A percentile compares a stretch with the other conserved stretches of the same genome.
Conservation (phyloP, 2,113 vertebrate genomes). For the Tachuris rubrigastra region DNA sequence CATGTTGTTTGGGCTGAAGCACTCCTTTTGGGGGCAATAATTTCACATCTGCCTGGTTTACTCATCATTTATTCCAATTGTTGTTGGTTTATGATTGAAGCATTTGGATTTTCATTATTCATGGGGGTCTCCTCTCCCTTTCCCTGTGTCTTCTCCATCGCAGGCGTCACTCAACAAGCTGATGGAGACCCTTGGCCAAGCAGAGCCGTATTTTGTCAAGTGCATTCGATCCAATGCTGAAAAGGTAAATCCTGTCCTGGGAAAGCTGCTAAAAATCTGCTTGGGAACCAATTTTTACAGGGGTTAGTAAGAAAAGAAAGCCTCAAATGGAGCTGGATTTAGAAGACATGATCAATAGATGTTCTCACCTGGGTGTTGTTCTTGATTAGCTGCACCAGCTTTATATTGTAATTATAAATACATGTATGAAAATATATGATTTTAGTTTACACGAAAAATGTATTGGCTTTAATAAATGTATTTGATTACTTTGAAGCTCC, state of each 20-base stretch:
- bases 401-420: not conserved
- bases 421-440: not conserved
- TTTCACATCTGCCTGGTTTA: not conserved
- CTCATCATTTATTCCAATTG: not conserved
- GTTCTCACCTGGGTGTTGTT: not conserved
- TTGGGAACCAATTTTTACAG: not conserved
- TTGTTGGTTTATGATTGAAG: not conserved
- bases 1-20: not conserved
- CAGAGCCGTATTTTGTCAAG: conserved; percentile 98
- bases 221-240: conserved; percentile 98
- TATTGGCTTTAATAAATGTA: not conserved
- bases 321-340: not conserved
- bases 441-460: not conserved
- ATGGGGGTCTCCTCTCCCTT: not conserved
- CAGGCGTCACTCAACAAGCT: conserved; percentile 95
- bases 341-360: not conserved
- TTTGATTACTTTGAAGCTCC: not conserved
- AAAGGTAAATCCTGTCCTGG: conserved; percentile 78
- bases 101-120: not conserved
- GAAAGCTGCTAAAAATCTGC: not conserved
- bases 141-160: conserved; percentile 17
- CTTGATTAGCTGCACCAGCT: not conserved
- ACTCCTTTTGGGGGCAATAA: not conserved
- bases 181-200: conserved; percentile 96
- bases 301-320: not conserved